Base-by-base conservation (phyloP, 2,113 vertebrate species). In the Siphamia tubifer region DNA sequence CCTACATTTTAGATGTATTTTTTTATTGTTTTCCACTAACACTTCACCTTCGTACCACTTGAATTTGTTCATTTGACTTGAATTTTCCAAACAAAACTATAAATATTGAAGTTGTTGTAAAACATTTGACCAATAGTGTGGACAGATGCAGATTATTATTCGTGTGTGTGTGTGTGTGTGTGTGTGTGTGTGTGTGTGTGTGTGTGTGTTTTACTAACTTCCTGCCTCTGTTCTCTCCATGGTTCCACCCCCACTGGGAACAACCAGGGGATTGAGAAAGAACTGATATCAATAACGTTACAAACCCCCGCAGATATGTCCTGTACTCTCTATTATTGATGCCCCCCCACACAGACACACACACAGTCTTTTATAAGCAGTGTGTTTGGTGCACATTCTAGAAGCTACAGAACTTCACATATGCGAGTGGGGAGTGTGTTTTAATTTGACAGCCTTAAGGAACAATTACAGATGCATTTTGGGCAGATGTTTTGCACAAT, bases 281-380 rank as follows among this genome's bases (percentile, higher is more conserved):
- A 60, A 72, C 51, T 74, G 68, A 80, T 81, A 77, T 89, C 77
- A 79, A 72, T 87, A 78, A 67, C 44, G 45, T 43, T 44, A 49
- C 38, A 25, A 63, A 61, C 69, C 66, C 63, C 68, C 24, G 69
- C 12, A 23, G 60, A 61, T 70, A 13, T 45, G 58, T 74, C 65
- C 55, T 61, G 52, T 68, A 57, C 20, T 3, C 42, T 68, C 36
- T 48, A 66, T 73, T 79, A 87, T 76, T 85, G 44, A 81, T 78
- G 7, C 45, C 38, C 43, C 44, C 23, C 65, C 8, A 36, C 16
- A 1, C n/a, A n/a, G n/a, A n/a, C n/a, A n/a, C n/a, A n/a, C n/a
- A n/a, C n/a, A n/a, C n/a, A n/a, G n/a, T 48, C 23, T 42, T 8
- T 38, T 61, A 44, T 17, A 27, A 27, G 25, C 24, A 34, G 45